Conservation (phyloP, 2,797 vertebrate species). For the Synanceia verrucosa region DNA sequence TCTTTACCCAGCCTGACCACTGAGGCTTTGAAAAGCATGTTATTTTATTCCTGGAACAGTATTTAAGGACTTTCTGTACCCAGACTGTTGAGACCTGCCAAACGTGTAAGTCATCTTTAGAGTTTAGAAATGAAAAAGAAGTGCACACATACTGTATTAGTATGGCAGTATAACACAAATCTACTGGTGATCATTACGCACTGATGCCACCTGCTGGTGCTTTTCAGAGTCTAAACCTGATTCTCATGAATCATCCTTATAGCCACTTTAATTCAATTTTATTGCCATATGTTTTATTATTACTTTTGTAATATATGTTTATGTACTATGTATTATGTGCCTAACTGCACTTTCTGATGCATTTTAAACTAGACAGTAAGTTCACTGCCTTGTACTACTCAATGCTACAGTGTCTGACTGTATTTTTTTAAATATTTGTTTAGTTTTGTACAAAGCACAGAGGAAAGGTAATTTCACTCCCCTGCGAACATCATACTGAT, state of each 20-base stretch:
- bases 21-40: background rate
- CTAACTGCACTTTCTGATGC: background rate
- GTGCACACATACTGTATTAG: background rate
- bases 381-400: too few species aligned
- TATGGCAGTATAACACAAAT: too few species aligned
- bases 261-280: background rate
- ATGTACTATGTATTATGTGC: background rate
- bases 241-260: background rate
- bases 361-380: background rate
- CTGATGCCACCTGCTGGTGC: slow-evolving; percentile 73
- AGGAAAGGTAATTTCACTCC: background rate
- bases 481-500: background rate
- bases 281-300: background rate
- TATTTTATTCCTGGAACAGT: background rate
- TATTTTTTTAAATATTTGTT: background rate
- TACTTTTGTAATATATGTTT: background rate
- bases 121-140: background rate
- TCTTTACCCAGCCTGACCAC: background rate
- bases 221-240: background rate
- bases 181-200: background rate
- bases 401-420: background rate
- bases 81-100: background rate
- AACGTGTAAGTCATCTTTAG: background rate
- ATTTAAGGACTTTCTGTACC: background rate
- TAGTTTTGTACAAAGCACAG: background rate